Evolutionary conservation across 2,888 invertebrate genomes (phyloP), one percentile per base, ranked within the genome.

Genomic region (Prosopocoilus inquinatus): DNA sequence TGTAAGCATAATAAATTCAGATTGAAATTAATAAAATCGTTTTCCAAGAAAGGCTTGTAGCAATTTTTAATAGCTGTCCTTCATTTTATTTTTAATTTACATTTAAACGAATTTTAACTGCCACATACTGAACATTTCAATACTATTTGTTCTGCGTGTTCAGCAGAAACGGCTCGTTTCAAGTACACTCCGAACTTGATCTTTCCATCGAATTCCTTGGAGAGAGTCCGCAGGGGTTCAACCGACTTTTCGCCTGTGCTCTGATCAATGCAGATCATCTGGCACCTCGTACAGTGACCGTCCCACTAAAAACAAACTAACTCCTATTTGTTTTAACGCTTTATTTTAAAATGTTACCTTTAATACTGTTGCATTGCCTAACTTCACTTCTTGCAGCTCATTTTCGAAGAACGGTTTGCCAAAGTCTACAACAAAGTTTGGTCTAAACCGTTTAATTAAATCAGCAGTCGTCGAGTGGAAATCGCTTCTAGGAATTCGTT

Each of bases 191-290:
- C 94, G 70, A 94, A 93, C 34, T 82, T 81, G 60, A 90, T 79
- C 79, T 90, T 91, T 1, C 91, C 91, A 55, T 83, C 81, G 69
- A 89, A 86, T 67, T 85, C 82, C 68, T 84, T 84, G 0, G 90
- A 85, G 62, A 93, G 82, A 1, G 91, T 89, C 60, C 87, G 81
- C 9, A 93, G 75, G 0, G 92, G 91, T 72, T 93, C 92, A 0
- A 86, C 81, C 0, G 90, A 89, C 69, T 88, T 91, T 62, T 85
- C 79, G 0, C 93, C 94, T 1, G 89, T 91, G 43, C 81, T 79
- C 78, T 95, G 96, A 76, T 97, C 89, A 58, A 96, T 89, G 73
- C 96, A 96, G 55, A 98, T 90, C 92, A 97, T 96, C 77, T 95
- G 94, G 73, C 97, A 98, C 51, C 97, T 84, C 1, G 87, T 88